A percentile compares a stretch with the other conserved stretches of the same genome.
Evolutionary conservation across 2,797 vertebrate species (phyloP).

Genomic region (Rhinichthys osculus): DNA sequence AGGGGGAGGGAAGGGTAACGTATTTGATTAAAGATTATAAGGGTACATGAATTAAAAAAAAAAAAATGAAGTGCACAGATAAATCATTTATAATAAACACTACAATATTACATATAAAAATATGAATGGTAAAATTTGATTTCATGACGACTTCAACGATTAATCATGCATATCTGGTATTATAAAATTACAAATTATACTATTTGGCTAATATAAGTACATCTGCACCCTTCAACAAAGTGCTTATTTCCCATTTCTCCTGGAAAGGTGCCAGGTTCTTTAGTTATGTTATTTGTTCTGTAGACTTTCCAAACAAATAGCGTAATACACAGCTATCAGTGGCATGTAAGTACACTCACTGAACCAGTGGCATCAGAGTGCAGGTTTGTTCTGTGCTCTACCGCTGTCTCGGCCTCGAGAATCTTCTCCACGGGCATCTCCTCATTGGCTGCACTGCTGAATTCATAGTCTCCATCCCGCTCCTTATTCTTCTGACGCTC

Average conservation of each 20-base stretch:
- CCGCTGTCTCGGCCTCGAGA: conserved; percentile 93
- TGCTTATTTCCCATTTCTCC: background rate
- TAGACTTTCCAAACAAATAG: conserved; percentile 3
- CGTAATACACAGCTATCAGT: background rate
- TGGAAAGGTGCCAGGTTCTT: background rate
- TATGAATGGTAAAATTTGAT: too few species aligned
- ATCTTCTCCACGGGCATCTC: conserved; percentile 99
- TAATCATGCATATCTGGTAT: background rate
- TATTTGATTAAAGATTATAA: too few species aligned
- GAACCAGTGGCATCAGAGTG: conserved; percentile 86
- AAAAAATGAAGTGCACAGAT: too few species aligned
- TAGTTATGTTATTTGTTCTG: background rate
- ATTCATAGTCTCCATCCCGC: conserved; percentile 88
- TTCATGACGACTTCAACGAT: background rate
- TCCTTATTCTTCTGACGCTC: conserved; percentile 94
- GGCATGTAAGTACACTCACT: conserved; percentile 74
- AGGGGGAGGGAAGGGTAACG: too few species aligned
- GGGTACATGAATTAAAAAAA: too few species aligned
- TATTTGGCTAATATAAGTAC: background rate
- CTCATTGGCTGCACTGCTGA: conserved; percentile 83
- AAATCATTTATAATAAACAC: too few species aligned
- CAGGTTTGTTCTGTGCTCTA: conserved; percentile 91
- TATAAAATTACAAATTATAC: too few species aligned
- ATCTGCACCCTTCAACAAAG: background rate
- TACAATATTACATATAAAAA: too few species aligned